Percentiles rank a stretch among this genome's conserved stretches.
These are phyloP conservation scores for Galaxea fascicularis DNA, from an alignment of 92 coral and sea anemone genomes.

Conservation along the genomic window DNA sequence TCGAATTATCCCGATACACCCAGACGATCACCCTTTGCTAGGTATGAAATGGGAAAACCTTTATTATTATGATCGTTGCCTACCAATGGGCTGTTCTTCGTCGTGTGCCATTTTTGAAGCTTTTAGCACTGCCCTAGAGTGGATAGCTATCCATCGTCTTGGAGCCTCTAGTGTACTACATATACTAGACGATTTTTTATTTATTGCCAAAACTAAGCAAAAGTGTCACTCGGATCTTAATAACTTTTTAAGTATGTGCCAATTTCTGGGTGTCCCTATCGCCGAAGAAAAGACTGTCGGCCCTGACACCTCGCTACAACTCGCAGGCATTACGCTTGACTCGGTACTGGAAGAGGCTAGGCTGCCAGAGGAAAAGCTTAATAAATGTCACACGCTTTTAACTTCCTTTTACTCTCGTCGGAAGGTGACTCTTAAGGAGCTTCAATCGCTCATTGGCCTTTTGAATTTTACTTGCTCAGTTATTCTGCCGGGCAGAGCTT, in stretches of 20 bases:
- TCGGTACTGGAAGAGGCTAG: not conserved
- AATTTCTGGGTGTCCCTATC: slow-evolving; percentile 32
- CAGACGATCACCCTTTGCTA: too few species aligned
- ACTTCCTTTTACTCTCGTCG: too few species aligned
- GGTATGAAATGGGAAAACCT: slow-evolving; percentile 23
- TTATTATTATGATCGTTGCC: slow-evolving; percentile 46
- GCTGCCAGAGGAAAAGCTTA: too few species aligned
- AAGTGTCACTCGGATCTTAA: not conserved
- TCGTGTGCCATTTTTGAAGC: slow-evolving; percentile 12
- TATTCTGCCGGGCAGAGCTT: too few species aligned
- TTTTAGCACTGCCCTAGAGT: slow-evolving; percentile 51
- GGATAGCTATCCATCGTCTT: slow-evolving; percentile 29
- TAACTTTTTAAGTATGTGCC: slow-evolving; percentile 36
- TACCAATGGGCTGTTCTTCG: not conserved
- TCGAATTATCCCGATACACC: slow-evolving; percentile 45
- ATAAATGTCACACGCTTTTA: too few species aligned
- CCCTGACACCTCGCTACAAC: slow-evolving; percentile 3
- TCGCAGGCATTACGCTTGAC: not conserved
- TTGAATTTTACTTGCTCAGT: too few species aligned
- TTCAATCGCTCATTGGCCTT: too few species aligned
- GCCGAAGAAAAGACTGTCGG: slow-evolving; percentile 1
- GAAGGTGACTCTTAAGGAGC: too few species aligned
- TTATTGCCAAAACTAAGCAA: slow-evolving; percentile 24
- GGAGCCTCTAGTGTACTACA: slow-evolving; percentile 26
- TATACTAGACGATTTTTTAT: slow-evolving; percentile 56